These are phyloP conservation scores for Clarias pachynema DNA, from an alignment of 2,797 vertebrate genomes.

Conservation along the genomic window DNA sequence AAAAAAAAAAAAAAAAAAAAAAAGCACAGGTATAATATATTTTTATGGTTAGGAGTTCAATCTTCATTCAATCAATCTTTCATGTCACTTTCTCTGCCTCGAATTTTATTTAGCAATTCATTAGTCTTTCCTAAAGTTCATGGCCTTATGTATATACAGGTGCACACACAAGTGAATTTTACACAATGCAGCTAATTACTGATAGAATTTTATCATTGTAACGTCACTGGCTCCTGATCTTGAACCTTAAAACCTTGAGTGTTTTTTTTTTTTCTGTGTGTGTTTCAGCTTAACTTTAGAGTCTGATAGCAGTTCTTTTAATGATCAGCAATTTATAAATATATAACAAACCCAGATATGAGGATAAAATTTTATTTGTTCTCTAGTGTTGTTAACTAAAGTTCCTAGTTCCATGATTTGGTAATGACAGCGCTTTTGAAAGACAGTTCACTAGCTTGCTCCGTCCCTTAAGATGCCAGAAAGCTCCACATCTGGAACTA, in stretches of 20 bases:
- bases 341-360: not conserved
- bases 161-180: not conserved
- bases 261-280: too few species aligned
- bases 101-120: not conserved
- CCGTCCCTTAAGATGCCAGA: not conserved
- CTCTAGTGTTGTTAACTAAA: not conserved
- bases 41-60: not conserved
- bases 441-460: not conserved
- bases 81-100: not conserved
- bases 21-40: not conserved
- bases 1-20: not conserved
- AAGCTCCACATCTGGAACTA: not conserved
- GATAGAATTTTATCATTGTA: not conserved
- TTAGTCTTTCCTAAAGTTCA: not conserved
- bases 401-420: not conserved
- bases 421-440: not conserved
- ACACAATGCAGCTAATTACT: not conserved
- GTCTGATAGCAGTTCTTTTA: not conserved
- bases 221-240: not conserved
- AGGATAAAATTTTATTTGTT: not conserved
- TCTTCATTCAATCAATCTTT: not conserved
- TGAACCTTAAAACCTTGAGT: not conserved
- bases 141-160: not conserved
- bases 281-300: not conserved
- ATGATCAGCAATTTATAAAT: too few species aligned